Evolutionary conservation across 2,888 invertebrate genomes (phyloP), one percentile per base, ranked within the genome.

Genomic region (Acrobasis repandana): DNA sequence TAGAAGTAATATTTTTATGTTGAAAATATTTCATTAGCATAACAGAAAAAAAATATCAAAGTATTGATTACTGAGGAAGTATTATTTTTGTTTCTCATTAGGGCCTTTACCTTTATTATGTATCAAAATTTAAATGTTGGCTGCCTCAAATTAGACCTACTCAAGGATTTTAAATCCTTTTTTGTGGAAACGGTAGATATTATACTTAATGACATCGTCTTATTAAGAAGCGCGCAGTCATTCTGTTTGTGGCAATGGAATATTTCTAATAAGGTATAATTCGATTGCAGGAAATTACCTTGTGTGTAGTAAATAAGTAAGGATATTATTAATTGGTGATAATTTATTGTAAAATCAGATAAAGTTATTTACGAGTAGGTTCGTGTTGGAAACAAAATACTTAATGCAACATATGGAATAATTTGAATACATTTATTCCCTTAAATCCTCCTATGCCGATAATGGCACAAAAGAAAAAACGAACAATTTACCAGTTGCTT

Each of bases 271-370:
- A 47, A n/a, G 48, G 47, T 33, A 56, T 46, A 36, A 36, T 54
- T 38, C 16, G 15, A 54, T 38, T 15, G 16, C 38, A 54, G 57
- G 48, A 48, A 57, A 48, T 57, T 11, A 57, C 57, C 57, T 57
- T 57, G 34, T 28, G 4, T 16, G 14, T 28, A 28, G 28, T 28
- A 20, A n/a, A n/a, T 10, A 56, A 33, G n/a, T 56, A 54, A 36
- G 38, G 14, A 38, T 36, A n/a, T 20, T 38, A 43, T 56, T 51
- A 51, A 28, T 38, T 54, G 54, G 54, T 15, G 43, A 56, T 20
- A 56, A 52, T 6, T 28, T 28, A 6, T 4, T 8, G 28, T 28
- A 28, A 28, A 28, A 8, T 28, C 28, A 28, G 4, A 28, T 28
- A 28, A 0, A 6, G 2, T 20, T 20, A 20, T 20, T 4, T 3